Percentiles rank a stretch among this genome's conserved stretches.
Conservation (phyloP, 1,140 invertebrate genomes). For the Antheraea mylitta region DNA sequence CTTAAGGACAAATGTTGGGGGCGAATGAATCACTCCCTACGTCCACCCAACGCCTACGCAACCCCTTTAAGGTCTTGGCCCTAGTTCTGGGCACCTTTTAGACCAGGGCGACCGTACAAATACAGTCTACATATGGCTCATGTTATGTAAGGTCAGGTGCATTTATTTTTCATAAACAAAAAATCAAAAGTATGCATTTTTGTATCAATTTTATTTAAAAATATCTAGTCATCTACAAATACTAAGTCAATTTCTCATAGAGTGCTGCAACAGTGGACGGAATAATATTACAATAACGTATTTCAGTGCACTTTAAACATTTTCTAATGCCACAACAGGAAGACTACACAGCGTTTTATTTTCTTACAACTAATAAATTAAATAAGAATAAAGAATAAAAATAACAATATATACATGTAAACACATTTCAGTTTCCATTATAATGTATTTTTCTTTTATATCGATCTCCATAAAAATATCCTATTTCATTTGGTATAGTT, state of each 20-base stretch:
- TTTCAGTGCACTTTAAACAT: background rate
- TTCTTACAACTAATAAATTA: background rate
- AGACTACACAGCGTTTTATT: slow-evolving; percentile 24
- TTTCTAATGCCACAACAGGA: slow-evolving; percentile 21
- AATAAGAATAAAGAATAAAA: background rate
- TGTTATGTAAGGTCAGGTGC: too few relatives aligned
- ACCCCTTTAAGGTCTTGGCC: too few relatives aligned
- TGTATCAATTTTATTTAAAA: slow-evolving; percentile 17
- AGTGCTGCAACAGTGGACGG: slow-evolving; percentile 22
- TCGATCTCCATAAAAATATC: too few relatives aligned
- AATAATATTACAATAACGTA: slow-evolving; percentile 12
- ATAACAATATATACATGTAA: background rate
- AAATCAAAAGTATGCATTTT: background rate
- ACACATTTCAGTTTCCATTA: background rate
- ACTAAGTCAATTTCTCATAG: slow-evolving; percentile 25
- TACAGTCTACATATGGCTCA: too few relatives aligned
- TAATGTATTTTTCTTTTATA: background rate
- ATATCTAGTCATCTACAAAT: slow-evolving; percentile 11
- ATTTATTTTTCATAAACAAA: background rate
- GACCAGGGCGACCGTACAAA: too few relatives aligned
- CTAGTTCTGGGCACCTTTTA: too few relatives aligned
- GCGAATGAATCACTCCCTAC: too few relatives aligned
- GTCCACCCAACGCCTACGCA: too few relatives aligned
- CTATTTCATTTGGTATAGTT: background rate
- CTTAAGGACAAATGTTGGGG: too few relatives aligned